Conservation (phyloP, 2,888 invertebrate genomes). For the Bedellia somnulentella region DNA sequence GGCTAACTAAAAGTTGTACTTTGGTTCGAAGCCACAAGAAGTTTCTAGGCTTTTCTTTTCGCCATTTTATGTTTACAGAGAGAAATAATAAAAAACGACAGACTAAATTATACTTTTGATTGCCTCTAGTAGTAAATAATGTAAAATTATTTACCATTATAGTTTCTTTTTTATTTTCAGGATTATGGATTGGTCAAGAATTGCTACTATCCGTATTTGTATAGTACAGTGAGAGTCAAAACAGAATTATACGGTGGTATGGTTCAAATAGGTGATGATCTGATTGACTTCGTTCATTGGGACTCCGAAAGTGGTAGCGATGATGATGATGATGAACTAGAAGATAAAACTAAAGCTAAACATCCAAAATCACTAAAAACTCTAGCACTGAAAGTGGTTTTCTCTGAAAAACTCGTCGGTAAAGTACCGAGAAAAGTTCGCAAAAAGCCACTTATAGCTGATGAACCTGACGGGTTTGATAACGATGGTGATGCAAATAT, state of each 20-base stretch:
- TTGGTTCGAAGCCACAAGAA: conserved; percentile 18
- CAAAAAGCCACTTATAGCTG: conserved; percentile 14
- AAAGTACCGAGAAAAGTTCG: conserved; percentile 25
- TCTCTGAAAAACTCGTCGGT: conserved; percentile 24
- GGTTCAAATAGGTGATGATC: conserved; percentile 25
- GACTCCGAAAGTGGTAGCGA: conserved; percentile 22
- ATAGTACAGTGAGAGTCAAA: conserved; percentile 17
- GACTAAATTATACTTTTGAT: neutral
- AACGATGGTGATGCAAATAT: conserved; percentile 14
- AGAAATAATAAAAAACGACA: neutral
- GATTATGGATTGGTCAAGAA: conserved; percentile 26
- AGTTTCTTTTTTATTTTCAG: conserved; percentile 18
- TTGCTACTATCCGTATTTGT: conserved; percentile 27
- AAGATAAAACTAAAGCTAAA: conserved; percentile 9
- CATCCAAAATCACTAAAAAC: conserved; percentile 18
- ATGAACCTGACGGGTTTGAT: conserved; percentile 13
- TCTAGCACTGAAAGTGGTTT: conserved; percentile 27
- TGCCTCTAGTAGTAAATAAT: neutral
- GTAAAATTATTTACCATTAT: neutral
- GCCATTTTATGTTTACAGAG: neutral
- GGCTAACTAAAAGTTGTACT: conserved; percentile 8
- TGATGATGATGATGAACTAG: conserved; percentile 9
- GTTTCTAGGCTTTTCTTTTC: neutral
- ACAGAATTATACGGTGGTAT: conserved; percentile 21
- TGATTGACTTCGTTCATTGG: conserved; percentile 27